Conservation (phyloP, 1,140 invertebrate species). For the Armadillidium nasatum region DNA sequence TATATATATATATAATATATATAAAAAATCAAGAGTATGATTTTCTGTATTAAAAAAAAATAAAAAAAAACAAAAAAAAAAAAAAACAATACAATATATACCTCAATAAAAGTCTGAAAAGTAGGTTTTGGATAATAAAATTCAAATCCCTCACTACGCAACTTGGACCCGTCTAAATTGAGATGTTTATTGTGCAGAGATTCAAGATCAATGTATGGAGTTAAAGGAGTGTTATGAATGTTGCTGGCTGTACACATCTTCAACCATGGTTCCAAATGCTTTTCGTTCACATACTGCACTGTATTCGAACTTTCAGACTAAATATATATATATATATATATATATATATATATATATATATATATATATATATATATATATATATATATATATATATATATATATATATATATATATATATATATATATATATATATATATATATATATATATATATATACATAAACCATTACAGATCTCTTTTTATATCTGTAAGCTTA, state of each 20-base stretch:
- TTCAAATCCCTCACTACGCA: constrained; percentile 50
- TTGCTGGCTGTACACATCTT: constrained; percentile 68
- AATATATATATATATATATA: too few species aligned
- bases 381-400: too few species aligned
- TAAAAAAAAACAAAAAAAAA: not conserved
- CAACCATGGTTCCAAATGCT: constrained; percentile 84
- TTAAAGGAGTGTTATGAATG: constrained; percentile 75
- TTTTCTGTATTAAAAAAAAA: too few species aligned
- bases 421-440: too few species aligned
- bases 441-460: too few species aligned
- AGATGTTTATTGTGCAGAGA: constrained; percentile 72
- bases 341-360: too few species aligned
- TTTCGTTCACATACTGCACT: constrained; percentile 73
- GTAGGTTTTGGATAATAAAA: constrained; percentile 10
- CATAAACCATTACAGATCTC: too few species aligned
- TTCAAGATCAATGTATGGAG: constrained; percentile 77
- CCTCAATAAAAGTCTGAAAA: constrained; percentile 16
- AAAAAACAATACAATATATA: not conserved
- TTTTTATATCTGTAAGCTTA: too few species aligned
- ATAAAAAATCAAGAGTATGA: too few species aligned
- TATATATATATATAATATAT: too few species aligned
- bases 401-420: too few species aligned
- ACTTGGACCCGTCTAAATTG: constrained; percentile 64
- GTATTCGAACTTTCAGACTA: constrained; percentile 72
- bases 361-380: too few species aligned